Evolutionary conservation across 37 sponge, comb jelly and placozoan species (phyloP).

Genomic region (Ianthella basta): DNA sequence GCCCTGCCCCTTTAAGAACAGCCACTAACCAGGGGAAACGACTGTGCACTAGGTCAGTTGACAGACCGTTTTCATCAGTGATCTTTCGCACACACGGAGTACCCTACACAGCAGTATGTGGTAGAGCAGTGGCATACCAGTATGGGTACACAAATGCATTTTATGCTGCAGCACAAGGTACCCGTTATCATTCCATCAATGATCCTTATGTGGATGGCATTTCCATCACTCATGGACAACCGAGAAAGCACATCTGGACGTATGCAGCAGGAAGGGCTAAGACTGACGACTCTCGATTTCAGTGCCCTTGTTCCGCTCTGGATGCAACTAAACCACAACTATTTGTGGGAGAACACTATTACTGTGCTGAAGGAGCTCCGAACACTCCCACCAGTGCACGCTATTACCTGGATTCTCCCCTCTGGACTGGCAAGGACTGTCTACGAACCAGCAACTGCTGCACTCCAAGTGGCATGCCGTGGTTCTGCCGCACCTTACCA

Average conservation of each 20-base stretch:
- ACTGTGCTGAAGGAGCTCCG: background rate
- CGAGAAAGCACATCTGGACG: conserved; percentile 13
- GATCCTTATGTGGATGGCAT: conserved; percentile 12
- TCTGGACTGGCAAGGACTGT: conserved; percentile 14
- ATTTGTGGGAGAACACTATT: conserved; percentile 3
- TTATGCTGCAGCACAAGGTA: background rate
- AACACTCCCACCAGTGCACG: no score
- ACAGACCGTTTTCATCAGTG: conserved; percentile 5
- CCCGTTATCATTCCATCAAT: background rate
- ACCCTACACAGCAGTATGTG: conserved; percentile 6
- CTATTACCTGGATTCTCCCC: background rate
- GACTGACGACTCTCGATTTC: background rate
- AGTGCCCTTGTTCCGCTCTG: background rate
- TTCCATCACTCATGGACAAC: conserved; percentile 9
- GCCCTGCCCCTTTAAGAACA: background rate
- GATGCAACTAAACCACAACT: background rate
- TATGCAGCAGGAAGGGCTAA: background rate
- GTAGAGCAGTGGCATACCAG: background rate
- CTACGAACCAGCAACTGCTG: background rate
- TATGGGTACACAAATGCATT: conserved; percentile 16
- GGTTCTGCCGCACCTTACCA: conserved; percentile 10
- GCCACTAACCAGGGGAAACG: background rate
- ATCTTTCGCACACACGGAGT: background rate
- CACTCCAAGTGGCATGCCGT: conserved; percentile 5
- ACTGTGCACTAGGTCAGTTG: conserved; percentile 22